phyloP scores from a whole-genome alignment of 2,113 vertebrate species.

The Dromas ardeola region DNA sequence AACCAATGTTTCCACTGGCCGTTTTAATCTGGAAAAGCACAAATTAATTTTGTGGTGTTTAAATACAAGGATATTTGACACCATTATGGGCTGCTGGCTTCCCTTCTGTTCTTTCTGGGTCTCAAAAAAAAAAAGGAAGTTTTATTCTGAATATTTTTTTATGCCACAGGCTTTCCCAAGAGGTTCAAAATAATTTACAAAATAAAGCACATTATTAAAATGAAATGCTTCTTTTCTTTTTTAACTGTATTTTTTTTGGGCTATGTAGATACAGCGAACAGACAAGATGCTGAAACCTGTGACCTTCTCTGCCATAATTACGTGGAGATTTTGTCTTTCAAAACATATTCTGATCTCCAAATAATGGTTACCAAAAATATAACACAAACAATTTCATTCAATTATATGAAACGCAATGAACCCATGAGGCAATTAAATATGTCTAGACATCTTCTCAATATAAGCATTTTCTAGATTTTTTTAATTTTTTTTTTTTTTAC shows the following conservation, averaged over 20 bases:
- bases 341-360: conserved; percentile 47
- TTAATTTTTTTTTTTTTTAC: neutral
- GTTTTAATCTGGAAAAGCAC: conserved; percentile 54
- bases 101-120: neutral
- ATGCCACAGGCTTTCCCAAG: neutral
- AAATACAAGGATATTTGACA: neutral
- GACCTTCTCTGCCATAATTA: conserved; percentile 18
- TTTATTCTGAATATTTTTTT: conserved; percentile 24
- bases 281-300: conserved; percentile 21
- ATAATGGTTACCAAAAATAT: conserved; percentile 48
- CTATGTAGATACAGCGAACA: neutral
- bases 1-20: conserved; percentile 44
- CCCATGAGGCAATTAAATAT: conserved; percentile 50
- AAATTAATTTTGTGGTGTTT: conserved; percentile 34
- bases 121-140: neutral
- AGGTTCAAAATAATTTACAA: neutral
- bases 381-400: conserved; percentile 53
- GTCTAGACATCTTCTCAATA: conserved; percentile 44
- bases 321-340: neutral
- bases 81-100: neutral
- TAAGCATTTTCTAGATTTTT: neutral
- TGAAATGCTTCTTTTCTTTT: neutral
- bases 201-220: neutral
- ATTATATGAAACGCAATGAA: conserved; percentile 54
- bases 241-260: neutral